Percentiles rank a stretch among this genome's conserved stretches.
Evolutionary conservation across 2,888 invertebrate species (phyloP).

Genomic region (Timema podura): DNA sequence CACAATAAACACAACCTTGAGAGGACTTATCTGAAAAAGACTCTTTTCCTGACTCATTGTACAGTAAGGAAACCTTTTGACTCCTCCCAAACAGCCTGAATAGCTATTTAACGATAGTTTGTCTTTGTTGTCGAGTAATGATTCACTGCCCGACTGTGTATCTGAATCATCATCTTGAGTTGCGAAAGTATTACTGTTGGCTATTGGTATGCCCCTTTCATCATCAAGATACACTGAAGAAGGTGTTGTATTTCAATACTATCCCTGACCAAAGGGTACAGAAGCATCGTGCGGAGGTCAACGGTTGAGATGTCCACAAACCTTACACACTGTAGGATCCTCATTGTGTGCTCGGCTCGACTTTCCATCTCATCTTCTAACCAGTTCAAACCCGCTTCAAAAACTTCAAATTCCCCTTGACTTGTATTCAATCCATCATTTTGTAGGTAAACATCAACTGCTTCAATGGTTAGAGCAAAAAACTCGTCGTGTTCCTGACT

Average conservation of each 20-base stretch:
- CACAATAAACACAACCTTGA: no score
- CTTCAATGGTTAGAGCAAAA: constrained; percentile 28
- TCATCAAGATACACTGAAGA: constrained; percentile 13
- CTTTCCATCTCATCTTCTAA: constrained; percentile 25
- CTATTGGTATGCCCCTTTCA: no score
- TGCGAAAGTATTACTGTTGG: no score
- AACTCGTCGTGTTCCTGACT: constrained; percentile 29
- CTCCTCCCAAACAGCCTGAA: no score
- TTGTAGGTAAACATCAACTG: constrained; percentile 27
- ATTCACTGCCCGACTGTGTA: no score
- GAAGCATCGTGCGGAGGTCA: constrained; percentile 30
- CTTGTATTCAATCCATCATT: constrained; percentile 27
- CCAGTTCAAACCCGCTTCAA: constrained; percentile 35
- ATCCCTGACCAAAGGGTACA: constrained; percentile 23
- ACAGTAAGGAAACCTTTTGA: no score
- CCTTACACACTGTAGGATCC: constrained; percentile 29
- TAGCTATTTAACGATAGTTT: no score
- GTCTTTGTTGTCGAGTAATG: no score
- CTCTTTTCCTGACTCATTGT: no score
- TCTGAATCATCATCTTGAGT: no score
- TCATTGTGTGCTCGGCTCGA: constrained; percentile 20
- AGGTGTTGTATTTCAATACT: constrained; percentile 17
- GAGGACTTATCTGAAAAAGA: no score
- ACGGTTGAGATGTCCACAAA: constrained; percentile 25
- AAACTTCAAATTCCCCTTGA: constrained; percentile 31